Percentiles rank a stretch among this genome's conserved stretches.
phyloP scores from a whole-genome alignment of 2,113 vertebrate genomes.

The Girardinichthys multiradiatus region DNA sequence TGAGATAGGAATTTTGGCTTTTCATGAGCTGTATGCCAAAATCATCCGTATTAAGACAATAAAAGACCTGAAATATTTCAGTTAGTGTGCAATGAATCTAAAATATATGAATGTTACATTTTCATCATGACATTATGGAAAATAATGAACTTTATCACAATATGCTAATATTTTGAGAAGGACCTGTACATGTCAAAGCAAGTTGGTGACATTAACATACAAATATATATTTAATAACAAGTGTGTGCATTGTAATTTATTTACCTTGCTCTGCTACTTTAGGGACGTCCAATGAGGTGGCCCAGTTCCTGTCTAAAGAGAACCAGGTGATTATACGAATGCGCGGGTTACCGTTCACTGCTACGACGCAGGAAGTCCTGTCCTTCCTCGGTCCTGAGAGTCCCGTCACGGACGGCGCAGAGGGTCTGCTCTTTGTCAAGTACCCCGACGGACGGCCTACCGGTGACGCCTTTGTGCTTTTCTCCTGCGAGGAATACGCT shows the following conservation, averaged over 20 bases:
- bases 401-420: constrained; percentile 88
- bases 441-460: constrained; percentile 96
- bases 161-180: no score
- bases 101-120: no score
- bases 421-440: constrained; percentile 95
- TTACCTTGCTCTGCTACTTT: constrained; percentile 3
- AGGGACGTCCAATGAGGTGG: constrained; percentile 97
- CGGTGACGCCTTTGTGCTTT: constrained; percentile 95
- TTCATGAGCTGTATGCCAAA: no score
- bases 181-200: neutral
- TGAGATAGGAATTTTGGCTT: no score
- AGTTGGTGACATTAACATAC: neutral
- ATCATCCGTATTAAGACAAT: no score
- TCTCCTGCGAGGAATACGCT: constrained; percentile 95
- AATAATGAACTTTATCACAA: no score
- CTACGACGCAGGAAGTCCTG: constrained; percentile 89
- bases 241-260: neutral
- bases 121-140: no score
- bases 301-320: constrained; percentile 94
- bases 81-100: no score
- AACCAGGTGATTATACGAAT: constrained; percentile 97
- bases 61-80: no score
- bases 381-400: constrained; percentile 90
- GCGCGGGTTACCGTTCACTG: constrained; percentile 92
- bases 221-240: neutral